Evolutionary conservation across 1,140 invertebrate genomes (phyloP), one percentile per base, ranked within the genome.

Genomic region (Drosophila serrata): DNA sequence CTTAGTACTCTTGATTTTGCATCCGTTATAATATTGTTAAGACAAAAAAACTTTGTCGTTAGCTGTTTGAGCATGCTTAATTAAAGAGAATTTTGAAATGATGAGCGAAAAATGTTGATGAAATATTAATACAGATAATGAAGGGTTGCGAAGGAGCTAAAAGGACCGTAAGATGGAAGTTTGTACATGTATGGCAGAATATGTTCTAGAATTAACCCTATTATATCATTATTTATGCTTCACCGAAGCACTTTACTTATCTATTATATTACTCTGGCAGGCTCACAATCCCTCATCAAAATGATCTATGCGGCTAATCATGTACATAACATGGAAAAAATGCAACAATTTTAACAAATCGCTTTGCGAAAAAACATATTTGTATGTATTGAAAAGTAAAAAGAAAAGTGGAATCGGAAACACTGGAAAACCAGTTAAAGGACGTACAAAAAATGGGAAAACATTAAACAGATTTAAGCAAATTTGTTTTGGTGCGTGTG

Each of bases 391-490:
- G 76, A 60, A 86, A 86, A 82, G 51, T 35, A 37, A 31, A 31
- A 19, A 49, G 17, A 46, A 33, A 43, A 61, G 29, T 31, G 29
- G 39, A 53, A 27, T n/a, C 31, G 39, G 22, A 24, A 46, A 29
- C 9, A n/a, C 3, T 13, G 29, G 37, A 24, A 65, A 64, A 43
- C 43, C 42, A 37, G 63, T 55, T 69, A 42, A 53, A 35, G 58
- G 46, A 51, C 56, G 40, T 64, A 79, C 77, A 84, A 88, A 81
- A 88, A 88, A 88, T 88, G 81, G 53, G 58, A 82, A 85, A 88
- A 88, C 85, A 88, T 88, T 88, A 88, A 88, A 88, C 82, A 88
- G 85, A 88, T 88, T 88, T 88, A 85, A 90, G 81, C 82, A 90
- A 88, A 88, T 90, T 88, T 90, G 85, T 88, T 88, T 90, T 88